Percentiles rank a stretch among this genome's conserved stretches.
Evolutionary conservation across 2,113 vertebrate species (phyloP).

Genomic region (Hylia prasina): DNA sequence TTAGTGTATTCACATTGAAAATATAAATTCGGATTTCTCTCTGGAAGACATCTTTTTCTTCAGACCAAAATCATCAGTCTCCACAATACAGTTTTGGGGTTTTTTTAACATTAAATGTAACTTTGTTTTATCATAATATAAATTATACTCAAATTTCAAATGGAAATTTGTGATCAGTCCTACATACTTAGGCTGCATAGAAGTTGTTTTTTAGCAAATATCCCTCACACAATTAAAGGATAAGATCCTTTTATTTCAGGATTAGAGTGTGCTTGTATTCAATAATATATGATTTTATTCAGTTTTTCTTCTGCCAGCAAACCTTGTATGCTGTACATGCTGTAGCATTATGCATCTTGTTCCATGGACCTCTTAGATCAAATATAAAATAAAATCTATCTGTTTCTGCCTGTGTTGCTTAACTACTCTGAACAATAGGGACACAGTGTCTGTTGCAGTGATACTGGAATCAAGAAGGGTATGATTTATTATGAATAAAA

Average conservation of each 20-base stretch:
- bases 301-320: not conserved
- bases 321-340: not conserved
- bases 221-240: not conserved
- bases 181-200: not conserved
- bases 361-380: not conserved
- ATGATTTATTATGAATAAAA: not conserved
- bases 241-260: not conserved
- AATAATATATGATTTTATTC: not conserved
- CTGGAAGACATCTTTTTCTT: not conserved
- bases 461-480: not conserved
- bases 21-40: not conserved
- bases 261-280: not conserved
- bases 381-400: not conserved
- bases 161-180: not conserved
- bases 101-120: not conserved
- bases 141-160: not conserved
- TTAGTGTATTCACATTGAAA: rapidly evolving
- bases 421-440: not conserved
- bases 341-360: not conserved
- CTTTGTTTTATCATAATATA: not conserved
- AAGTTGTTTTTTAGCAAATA: not conserved
- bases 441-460: not conserved
- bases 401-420: not conserved
- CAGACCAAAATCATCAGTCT: not conserved
- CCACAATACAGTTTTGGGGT: too few relatives aligned